A percentile compares a stretch with the other conserved stretches of the same genome.
Conservation (phyloP, 2,797 vertebrate species). For the Sebastes iracundus region DNA sequence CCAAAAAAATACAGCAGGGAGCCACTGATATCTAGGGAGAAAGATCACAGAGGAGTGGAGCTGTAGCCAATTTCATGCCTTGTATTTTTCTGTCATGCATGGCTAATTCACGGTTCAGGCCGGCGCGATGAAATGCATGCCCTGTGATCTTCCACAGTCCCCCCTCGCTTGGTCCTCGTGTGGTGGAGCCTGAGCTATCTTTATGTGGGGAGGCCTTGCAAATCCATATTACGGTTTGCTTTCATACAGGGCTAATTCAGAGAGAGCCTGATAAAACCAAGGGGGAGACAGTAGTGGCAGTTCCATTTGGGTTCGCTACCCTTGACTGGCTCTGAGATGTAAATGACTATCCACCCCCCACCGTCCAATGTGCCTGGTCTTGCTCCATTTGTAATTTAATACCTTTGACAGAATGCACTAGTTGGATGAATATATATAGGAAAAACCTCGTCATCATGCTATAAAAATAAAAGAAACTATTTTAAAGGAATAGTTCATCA, state of each 20-base stretch:
- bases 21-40: constrained; percentile 41
- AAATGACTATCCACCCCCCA: constrained; percentile 65
- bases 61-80: constrained; percentile 79
- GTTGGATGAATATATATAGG: constrained; percentile 13
- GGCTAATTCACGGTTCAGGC: constrained; percentile 64
- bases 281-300: constrained; percentile 61
- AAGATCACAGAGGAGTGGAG: constrained; percentile 62
- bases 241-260: constrained; percentile 63
- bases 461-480: neutral
- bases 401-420: constrained; percentile 29
- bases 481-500: neutral
- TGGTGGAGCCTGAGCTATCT: constrained; percentile 41
- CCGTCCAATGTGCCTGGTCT: constrained; percentile 25
- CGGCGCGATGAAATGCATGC: constrained; percentile 49
- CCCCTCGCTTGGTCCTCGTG: constrained; percentile 5
- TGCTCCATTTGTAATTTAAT: constrained; percentile 58
- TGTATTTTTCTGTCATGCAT: constrained; percentile 74
- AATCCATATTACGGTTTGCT: constrained; percentile 63
- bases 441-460: neutral
- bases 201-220: constrained; percentile 38
- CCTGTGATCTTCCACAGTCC: constrained; percentile 56
- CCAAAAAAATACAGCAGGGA: constrained; percentile 35
- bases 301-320: constrained; percentile 69
- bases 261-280: constrained; percentile 61
- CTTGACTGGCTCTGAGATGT: constrained; percentile 65